Evolutionary conservation across 1,140 invertebrate species (phyloP).

Genomic region (Adelges cooleyi): DNA sequence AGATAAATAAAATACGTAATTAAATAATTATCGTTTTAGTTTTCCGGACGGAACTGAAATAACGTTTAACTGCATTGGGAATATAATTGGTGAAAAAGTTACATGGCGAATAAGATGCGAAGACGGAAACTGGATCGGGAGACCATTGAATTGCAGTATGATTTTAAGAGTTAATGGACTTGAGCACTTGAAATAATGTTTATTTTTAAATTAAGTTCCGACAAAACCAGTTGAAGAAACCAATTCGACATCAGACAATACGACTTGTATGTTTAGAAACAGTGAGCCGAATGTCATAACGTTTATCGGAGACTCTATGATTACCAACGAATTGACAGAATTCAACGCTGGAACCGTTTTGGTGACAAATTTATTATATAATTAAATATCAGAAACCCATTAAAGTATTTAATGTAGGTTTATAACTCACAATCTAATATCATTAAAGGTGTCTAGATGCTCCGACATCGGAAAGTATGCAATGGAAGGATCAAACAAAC

Average conservation of each 20-base stretch:
- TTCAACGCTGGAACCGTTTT: constrained; percentile 61
- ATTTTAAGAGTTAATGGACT: not conserved
- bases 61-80: constrained; percentile 65
- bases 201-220: not conserved
- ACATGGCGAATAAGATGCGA: constrained; percentile 74
- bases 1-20: not conserved
- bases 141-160: constrained; percentile 59
- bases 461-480: constrained; percentile 64
- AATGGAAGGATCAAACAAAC: constrained; percentile 46
- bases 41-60: constrained; percentile 69
- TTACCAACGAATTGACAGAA: constrained; percentile 59
- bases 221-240: constrained; percentile 9
- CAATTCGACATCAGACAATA: constrained; percentile 45
- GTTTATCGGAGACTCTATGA: constrained; percentile 63
- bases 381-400: too few species aligned
- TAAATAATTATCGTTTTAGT: constrained; percentile 34
- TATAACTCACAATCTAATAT: constrained; percentile 10
- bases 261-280: constrained; percentile 60
- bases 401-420: not conserved
- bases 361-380: too few species aligned
- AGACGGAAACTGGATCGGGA: constrained; percentile 67
- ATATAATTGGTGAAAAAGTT: constrained; percentile 57
- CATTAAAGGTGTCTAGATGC: constrained; percentile 47
- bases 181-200: too few species aligned
- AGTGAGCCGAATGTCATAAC: constrained; percentile 65